A percentile compares a stretch with the other conserved stretches of the same genome.
phyloP scores from a whole-genome alignment of 1,140 invertebrate species.

The Fopius arisanus region DNA sequence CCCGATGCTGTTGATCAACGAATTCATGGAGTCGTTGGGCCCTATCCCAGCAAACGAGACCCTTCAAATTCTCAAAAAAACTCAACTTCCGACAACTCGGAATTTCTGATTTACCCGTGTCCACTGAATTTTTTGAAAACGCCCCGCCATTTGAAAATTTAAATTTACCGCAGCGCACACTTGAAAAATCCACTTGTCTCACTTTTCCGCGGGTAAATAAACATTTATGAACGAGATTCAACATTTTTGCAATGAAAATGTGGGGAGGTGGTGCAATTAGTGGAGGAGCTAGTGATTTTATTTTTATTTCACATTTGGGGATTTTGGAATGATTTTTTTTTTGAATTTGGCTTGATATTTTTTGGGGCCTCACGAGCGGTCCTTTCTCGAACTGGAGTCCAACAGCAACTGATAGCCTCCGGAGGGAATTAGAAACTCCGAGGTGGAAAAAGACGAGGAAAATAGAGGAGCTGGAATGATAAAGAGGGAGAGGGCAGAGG shows the following conservation, averaged over 20 bases:
- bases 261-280: too few species aligned
- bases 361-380: neutral
- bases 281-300: neutral
- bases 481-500: neutral
- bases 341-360: neutral
- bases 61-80: conserved; percentile 55
- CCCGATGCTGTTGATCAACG: conserved; percentile 74
- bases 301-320: neutral
- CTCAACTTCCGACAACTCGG: conserved; percentile 58
- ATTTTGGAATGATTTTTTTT: neutral
- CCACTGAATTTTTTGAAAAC: neutral
- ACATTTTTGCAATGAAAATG: neutral
- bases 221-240: neutral
- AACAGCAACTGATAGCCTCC: neutral
- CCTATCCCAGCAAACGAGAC: conserved; percentile 51
- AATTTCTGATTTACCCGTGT: neutral
- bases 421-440: neutral
- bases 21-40: conserved; percentile 73
- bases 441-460: neutral
- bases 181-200: neutral
- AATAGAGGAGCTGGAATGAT: neutral
- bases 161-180: neutral
- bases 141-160: neutral
- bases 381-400: neutral
- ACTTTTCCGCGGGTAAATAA: neutral